Evolutionary conservation across 1,140 invertebrate species (phyloP), one percentile per base, ranked within the genome.

Genomic region (Prorops nasuta): DNA sequence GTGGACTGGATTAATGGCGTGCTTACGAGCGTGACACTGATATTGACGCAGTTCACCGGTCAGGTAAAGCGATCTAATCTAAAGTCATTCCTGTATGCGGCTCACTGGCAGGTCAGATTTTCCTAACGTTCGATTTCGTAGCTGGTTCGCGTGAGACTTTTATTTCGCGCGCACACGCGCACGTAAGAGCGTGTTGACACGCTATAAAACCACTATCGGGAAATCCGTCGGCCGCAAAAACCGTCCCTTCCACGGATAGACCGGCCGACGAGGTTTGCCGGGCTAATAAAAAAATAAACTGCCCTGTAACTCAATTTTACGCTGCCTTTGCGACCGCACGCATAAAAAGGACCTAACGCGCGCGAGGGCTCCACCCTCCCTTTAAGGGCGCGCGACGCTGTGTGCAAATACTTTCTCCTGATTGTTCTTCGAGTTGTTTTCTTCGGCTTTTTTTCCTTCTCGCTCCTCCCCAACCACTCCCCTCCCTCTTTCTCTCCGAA

Each of bases 251-350:
- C 64, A 46, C 56, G 31, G 60, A 55, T 53, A 56, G 54, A 60
- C 39, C 37, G 36, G 3, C 12, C 7, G n/a, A 40, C 44, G 24
- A 28, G 10, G 24, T 10, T 28, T 4, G 45, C 59, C 46, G 43
- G 39, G 60, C 68, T 71, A 75, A 74, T 73, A 73, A 74, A 74
- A 71, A 73, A 75, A 71, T 70, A 71, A 76, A 76, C 68, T 71
- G 62, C 64, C 61, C 64, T 64, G 69, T 74, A 72, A 72, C 70
- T 74, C 70, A 71, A 74, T 74, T 76, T 74, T 67, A 74, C 70
- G 70, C 66, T 68, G 49, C 56, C 56, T 57, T 57, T 63, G 51
- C 58, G 53, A 52, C 50, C 54, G 47, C 50, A 57, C 56, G 45
- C 54, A 60, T 58, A 58, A 54, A 66, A 62, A 61, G 58, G 58